Evolutionary conservation across 2,888 invertebrate species (phyloP), one percentile per base, ranked within the genome.

Genomic region (Augiades crinisus): DNA sequence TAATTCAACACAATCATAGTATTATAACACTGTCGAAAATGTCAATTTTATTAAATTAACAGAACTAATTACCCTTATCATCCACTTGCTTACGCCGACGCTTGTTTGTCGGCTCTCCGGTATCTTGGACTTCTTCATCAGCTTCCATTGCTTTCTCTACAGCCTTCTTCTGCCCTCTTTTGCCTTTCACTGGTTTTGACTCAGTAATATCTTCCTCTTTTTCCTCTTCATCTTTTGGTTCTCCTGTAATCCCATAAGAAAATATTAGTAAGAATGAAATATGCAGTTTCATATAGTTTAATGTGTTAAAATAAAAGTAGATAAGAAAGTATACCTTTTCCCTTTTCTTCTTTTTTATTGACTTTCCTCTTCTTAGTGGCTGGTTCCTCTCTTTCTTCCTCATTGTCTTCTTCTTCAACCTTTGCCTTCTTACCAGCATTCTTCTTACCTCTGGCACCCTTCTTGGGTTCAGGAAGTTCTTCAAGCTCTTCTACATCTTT

Each of bases 1-100:
- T 76, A 72, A 70, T 72, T 68, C 63, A 71, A 70, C 64, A 75
- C 67, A 73, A 86, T 85, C 64, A 70, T 66, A 66, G 75, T 49
- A 50, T 70, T 75, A 70, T 75, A 75, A 78, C 76, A 78, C 71
- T 66, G 72, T 80, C 74, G 51, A 68, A 63, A 60, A 63, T 58
- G 65, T 65, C 62, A 67, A 68, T 21, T n/a, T 60, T 54, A 73
- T 63, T 64, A 64, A 61, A 70, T 69, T 64, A 72, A 74, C 68
- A 72, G 64, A 66, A 69, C 72, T 87, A 88, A 64, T 87, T 88
- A 89, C 88, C 88, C 85, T 86, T 85, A 22, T 87, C 85, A 34
- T 85, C 86, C 1, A 72, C 68, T 19, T 67, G 70, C 62, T 86
- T 87, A 63, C 86, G 85, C 59, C 80, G 73, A 56, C 87, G 78